phyloP scores from a whole-genome alignment of 2,797 vertebrate genomes.

The Onychomys arenicola region DNA sequence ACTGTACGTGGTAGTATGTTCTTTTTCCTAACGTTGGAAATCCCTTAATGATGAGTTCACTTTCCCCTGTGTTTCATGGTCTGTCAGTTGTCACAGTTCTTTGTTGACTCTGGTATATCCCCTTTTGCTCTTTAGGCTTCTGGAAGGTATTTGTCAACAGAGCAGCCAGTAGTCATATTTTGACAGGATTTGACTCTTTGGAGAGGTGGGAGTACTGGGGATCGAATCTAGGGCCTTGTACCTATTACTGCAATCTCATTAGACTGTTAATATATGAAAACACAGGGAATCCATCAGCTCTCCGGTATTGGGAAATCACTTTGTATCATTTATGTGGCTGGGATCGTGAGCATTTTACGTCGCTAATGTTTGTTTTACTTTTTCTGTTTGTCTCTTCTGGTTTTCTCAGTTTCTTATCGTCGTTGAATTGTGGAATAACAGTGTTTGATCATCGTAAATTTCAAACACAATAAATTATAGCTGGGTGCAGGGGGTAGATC shows the following conservation, averaged over 20 bases:
- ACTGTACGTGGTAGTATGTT: not conserved
- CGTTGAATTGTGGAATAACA: conserved; percentile 42
- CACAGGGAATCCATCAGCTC: not conserved
- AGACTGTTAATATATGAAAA: conserved; percentile 26
- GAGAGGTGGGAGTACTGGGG: not conserved
- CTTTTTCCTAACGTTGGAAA: conserved; percentile 50
- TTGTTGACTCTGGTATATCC: not conserved
- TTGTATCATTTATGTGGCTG: not conserved
- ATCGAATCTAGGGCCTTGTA: not conserved
- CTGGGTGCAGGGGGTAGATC: not conserved
- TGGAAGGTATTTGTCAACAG: conserved; percentile 42
- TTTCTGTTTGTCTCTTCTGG: conserved; percentile 8
- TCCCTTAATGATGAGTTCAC: not conserved
- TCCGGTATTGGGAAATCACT: not conserved
- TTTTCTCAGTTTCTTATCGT: conserved; percentile 42
- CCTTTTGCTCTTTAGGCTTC: not conserved
- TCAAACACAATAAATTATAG: not conserved
- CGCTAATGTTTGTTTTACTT: conserved; percentile 8
- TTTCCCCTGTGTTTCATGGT: conserved; percentile 30
- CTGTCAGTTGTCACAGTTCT: not conserved
- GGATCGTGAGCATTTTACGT: not conserved
- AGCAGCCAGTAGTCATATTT: conserved; percentile 43
- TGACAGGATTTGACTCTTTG: conserved; percentile 27
- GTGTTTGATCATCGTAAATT: conserved; percentile 19
- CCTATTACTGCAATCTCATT: not conserved